Evolutionary conservation across 2,797 vertebrate genomes (phyloP), one percentile per base, ranked within the genome.

Genomic region (Ciconia nigra): DNA sequence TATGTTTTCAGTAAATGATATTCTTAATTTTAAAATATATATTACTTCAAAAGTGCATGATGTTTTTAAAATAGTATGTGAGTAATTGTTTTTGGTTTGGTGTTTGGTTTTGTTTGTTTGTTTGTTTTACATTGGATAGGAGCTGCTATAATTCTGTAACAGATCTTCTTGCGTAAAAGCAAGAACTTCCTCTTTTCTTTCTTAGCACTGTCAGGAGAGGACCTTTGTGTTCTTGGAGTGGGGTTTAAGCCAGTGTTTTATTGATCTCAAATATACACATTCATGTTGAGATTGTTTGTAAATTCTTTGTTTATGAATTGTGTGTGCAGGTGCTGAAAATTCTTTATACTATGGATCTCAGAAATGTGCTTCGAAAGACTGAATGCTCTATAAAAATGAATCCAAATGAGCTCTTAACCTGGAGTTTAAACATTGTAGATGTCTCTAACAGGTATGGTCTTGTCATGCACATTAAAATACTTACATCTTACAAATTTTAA

Each of bases 281-380:
- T 78, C 39, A 41, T 41, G 7, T 81, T 86, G 44, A 86, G 29
- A 57, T 44, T 89, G 47, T 49, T 63, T 62, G 26, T 76, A 66
- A 92, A 66, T 87, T 73, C 33, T 89, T 55, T 39, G 6, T 83
- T 87, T 93, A 39, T 72, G 49, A 74, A 88, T 67, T 71, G 16
- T 90, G 11, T 89, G 29, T 88, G 58, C 98, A 99, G 99, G 98
- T 99, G 67, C 97, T 99, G 89, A 98, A 98, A 81, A 97, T 98
- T 96, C 97, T 99, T 88, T 97, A 98, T 71, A 93, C 93, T 87
- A 95, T 99, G 96, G 97, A 98, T 91, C 92, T 97, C 39, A 96
- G 90, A 49, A 97, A 95, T 16, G 95, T 98, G 69, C 97, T 99
- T 91, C 95, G 81, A 16, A 98, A 98, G 97, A 97, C 94, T 37